Evolutionary conservation across 1,140 invertebrate genomes (phyloP).

Genomic region (Colletes gigas): DNA sequence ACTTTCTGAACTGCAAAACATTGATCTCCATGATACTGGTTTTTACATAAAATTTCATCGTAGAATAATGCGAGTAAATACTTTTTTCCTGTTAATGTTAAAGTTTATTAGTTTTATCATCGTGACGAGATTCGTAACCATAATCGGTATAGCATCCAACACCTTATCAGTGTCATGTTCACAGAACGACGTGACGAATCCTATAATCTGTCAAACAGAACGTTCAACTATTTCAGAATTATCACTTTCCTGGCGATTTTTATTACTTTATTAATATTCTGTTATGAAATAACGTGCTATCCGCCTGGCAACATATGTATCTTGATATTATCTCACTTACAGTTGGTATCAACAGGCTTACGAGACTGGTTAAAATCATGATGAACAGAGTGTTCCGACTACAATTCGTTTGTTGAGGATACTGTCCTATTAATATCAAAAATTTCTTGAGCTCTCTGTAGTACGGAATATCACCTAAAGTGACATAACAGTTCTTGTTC

Average conservation of each 20-base stretch:
- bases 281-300: neutral
- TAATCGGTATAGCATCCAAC: conserved; percentile 13
- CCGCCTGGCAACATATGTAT: neutral
- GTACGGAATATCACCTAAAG: neutral
- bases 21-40: neutral
- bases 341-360: neutral
- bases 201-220: neutral
- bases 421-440: conserved; percentile 6
- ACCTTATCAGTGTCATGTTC: neutral
- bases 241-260: too few species aligned
- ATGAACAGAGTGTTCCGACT: neutral
- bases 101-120: conserved; percentile 4
- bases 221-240: too few species aligned
- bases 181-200: neutral
- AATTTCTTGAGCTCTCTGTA: conserved; percentile 7
- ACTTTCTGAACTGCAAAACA: conserved; percentile 10
- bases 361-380: neutral
- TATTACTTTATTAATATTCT: too few species aligned
- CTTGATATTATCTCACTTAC: neutral
- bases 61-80: neutral
- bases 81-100: neutral
- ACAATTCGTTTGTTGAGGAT: neutral
- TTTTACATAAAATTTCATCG: neutral
- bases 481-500: too few species aligned
- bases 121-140: neutral